Base-by-base conservation (phyloP, 2,797 vertebrate species). In the Enteromius paludinosus region DNA sequence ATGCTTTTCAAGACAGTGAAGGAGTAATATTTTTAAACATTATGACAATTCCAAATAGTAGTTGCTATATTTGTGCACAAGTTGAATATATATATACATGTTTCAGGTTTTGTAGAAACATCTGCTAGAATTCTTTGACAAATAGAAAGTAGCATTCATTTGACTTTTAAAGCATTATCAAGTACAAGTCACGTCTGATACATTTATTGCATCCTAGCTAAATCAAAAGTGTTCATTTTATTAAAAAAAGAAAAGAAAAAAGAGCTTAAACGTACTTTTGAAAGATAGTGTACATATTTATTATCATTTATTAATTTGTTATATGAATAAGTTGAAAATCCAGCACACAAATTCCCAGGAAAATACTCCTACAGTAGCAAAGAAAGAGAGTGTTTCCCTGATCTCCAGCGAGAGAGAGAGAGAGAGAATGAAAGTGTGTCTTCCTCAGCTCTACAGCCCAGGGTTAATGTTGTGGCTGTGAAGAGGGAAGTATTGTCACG, bases 391-490 rank as follows among this genome's bases (percentile, higher is more conserved):
- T 35, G 35, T 35, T 35, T 35, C 35, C 35, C 33, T 35, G 33
- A 38, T 38, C 35, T 38, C 35, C 35, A 7, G 17, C 14, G 5
- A 14, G n/a, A 69, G 23, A 30, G 5, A 14, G n/a, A 69, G 23
- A 30, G 28, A 43, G 47, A 61, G 17, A 65, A 43, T 14, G 52
- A 20, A 69, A 69, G 65, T 43, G 43, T 77, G 38, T 45, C 76
- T 35, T 56, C 49, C 79, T 69, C 77, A 78, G 81, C 64, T 82
- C 25, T 35, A 49, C 81, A 64, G 81, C 75, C 5, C 72, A 83
- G 49, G 82, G 83, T 87, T 87, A 75, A 90, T 88, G 90, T 86
- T 86, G 78, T 84, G 88, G 87, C 88, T 89, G 88, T 78, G 79
- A 78, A 85, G 75, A 10, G 72, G 84, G 87, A 78, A 88, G 82